Evolutionary conservation across 2,113 vertebrate genomes (phyloP), one percentile per base, ranked within the genome.

Genomic region (Paradoxurus hermaphroditus): DNA sequence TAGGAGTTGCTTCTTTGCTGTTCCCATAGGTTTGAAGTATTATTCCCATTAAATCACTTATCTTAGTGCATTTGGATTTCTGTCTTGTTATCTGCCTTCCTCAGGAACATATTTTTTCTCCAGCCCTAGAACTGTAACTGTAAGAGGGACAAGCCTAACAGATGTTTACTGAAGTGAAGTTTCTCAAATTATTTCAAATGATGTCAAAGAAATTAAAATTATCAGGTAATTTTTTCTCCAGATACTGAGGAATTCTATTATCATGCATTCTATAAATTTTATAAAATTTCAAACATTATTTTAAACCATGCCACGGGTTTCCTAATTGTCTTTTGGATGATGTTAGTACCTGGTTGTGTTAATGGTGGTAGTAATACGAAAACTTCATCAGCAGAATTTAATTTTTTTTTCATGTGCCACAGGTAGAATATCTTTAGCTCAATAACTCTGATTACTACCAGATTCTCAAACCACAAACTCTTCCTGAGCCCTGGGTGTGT

Each of bases 171-270:
- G 21, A 86, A 79, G n/a, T 51, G 62, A 84, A 73, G 31, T 73
- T 36, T 83, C 44, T 31, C 86, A 44, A 86, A 31, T 88, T 90
- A 81, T 67, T 88, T 96, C 72, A 82, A 70, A 82, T 83, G 36
- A 53, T 82, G 39, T 86, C 83, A 86, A 95, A 93, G 49, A 95
- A 95, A 70, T 25, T 46, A 62, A n/a, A 46, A 29, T 94, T 72
- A 88, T 19, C 9, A 56, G 65, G 90, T 46, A 59, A 78, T 83
- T 36, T 90, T 44, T 83, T 36, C 53, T 68, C 16, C 31, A 81
- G 15, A 49, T 51, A 79, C 10, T 53, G 7, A n/a, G 21, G 9
- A 82, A 65, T 84, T 87, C 68, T 75, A 83, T 67, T 41, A 67
- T 13, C 41, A 75, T n/a, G 5, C 34, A 89, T 81, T 93, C 83